Evolutionary conservation across 2,113 vertebrate species (phyloP).

Genomic region (Caloenas nicobarica): DNA sequence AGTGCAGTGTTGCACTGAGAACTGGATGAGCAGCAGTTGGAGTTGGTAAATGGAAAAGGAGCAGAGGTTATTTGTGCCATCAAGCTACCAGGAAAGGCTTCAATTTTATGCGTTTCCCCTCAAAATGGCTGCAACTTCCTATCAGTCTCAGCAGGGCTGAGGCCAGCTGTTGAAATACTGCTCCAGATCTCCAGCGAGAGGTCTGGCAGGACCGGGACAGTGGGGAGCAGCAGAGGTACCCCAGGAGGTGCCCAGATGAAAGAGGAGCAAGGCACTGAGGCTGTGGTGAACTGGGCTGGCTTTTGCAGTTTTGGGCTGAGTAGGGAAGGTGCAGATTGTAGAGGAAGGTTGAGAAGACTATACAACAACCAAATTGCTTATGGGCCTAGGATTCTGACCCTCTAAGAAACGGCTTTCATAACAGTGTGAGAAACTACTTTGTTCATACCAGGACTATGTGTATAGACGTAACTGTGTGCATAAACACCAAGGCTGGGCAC

Average conservation of each 20-base stretch:
- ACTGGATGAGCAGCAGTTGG: neutral
- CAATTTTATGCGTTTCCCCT: neutral
- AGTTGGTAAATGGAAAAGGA: neutral
- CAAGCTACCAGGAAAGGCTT: neutral
- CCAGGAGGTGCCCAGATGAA: neutral
- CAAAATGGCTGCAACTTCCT: neutral
- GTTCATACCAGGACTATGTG: neutral
- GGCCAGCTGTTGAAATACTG: neutral
- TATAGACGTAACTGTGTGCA: neutral
- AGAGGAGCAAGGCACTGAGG: neutral
- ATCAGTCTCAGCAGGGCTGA: neutral
- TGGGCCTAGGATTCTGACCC: neutral
- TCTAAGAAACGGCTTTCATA: neutral
- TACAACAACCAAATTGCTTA: neutral
- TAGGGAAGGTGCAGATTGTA: neutral
- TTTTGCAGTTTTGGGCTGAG: neutral
- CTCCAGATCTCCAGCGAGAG: neutral
- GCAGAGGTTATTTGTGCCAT: neutral
- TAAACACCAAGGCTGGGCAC: neutral
- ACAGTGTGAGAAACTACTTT: neutral
- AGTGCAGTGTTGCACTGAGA: neutral
- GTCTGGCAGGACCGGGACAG: neutral
- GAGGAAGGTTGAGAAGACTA: neutral
- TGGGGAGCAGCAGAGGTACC: neutral
- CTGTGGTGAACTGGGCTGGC: neutral